These are phyloP conservation scores for Drosophila punjabiensis DNA, from an alignment of 1,140 invertebrate genomes.

Conservation along the genomic window DNA sequence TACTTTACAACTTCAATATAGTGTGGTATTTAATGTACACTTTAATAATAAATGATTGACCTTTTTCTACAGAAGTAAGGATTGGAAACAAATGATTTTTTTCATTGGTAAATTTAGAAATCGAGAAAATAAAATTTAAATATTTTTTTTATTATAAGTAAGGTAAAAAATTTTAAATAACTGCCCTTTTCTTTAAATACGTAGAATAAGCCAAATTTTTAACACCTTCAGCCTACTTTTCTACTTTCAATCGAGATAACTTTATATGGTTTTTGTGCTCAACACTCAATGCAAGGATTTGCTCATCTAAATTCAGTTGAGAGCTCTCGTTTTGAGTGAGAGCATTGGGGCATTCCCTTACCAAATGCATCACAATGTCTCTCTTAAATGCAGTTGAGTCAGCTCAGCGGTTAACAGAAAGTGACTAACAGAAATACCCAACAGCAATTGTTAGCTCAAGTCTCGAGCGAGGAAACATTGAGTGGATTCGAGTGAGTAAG, in stretches of 20 bases:
- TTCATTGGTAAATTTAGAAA: no score
- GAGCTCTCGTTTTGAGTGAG: not conserved
- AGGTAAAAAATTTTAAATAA: no score
- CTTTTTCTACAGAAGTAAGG: not conserved
- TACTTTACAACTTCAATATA: not conserved
- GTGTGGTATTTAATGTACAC: not conserved
- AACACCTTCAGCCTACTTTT: not conserved
- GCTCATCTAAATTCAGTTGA: not conserved
- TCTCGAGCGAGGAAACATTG: not conserved
- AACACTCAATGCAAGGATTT: not conserved
- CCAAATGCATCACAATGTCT: not conserved
- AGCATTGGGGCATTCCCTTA: not conserved
- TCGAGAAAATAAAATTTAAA: not conserved
- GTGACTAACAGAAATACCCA: not conserved
- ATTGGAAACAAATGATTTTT: no score
- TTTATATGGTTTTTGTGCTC: not conserved
- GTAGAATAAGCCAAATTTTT: not conserved
- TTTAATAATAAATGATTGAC: not conserved
- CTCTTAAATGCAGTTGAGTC: slow-evolving; percentile 46
- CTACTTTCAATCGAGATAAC: not conserved
- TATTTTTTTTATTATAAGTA: no score
- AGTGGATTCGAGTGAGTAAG: not conserved
- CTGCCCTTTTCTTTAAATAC: no score
- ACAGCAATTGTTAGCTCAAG: slow-evolving; percentile 4
- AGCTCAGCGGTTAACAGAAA: not conserved